Evolutionary conservation across 2,797 vertebrate genomes (phyloP), one percentile per base, ranked within the genome.

Genomic region (Micromesistius poutassou): DNA sequence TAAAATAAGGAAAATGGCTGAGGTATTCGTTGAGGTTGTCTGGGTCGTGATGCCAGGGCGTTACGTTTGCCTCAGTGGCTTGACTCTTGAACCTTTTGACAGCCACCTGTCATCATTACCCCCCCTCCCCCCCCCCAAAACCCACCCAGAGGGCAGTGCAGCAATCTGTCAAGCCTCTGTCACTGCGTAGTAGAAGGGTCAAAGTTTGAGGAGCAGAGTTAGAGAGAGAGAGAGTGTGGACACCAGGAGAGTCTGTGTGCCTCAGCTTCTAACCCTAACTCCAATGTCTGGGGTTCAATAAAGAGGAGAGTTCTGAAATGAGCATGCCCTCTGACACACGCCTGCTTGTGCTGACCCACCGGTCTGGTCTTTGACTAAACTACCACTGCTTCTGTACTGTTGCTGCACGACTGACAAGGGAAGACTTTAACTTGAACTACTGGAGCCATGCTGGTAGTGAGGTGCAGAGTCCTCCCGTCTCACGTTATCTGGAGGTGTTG

Each of bases 71-170:
- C 77, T 77, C 75, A 66, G 81, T 73, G 74, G 78, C 84, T 83
- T 86, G 82, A 83, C 81, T 81, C 73, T 70, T 83, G 82, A 86
- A 82, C 85, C 83, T 88, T 78, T 78, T 74, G 73, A 7, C 33
- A 78, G 83, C 79, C 84, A 73, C 80, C 84, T 88, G 85, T 88
- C 87, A 89, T n/a, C 81, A 22, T 78, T 5, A 66, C 30, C 33
- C 71, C 40, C 75, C 62, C 40, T 71, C 42, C 62, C 40, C 73
- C 75, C 77, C 35, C 28, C 46, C 0, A 19, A 7, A 19, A 55
- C 46, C 19, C 46, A 73, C 78, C 30, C 31, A 74, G 71, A 85
- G 79, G 81, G 77, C 72, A 19, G 70, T 79, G 84, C 75, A 74
- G 76, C 85, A 82, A 84, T 83, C 86, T 75, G 8, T 89, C 81